Evolutionary conservation across 2,888 invertebrate genomes (phyloP).

Genomic region (Anthophora plumipes): DNA sequence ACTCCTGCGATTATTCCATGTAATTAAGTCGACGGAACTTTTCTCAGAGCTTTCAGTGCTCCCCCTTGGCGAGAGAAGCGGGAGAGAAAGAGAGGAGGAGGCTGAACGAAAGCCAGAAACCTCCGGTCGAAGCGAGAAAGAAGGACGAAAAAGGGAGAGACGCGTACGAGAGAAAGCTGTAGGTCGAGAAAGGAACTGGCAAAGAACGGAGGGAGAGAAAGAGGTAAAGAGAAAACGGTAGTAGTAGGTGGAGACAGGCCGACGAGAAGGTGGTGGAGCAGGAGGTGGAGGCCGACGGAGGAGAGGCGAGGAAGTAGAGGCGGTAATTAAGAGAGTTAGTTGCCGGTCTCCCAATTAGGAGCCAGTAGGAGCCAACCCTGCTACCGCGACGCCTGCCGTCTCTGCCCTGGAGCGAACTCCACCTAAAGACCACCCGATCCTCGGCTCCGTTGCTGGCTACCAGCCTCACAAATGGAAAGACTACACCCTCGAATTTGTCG

Average conservation of each 20-base stretch:
- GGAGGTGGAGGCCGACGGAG: conserved; percentile 62
- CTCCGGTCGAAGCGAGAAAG: conserved; percentile 35
- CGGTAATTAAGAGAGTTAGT: conserved; percentile 87
- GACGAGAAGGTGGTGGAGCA: conserved; percentile 63
- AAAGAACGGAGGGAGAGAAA: conserved; percentile 39
- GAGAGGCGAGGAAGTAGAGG: conserved; percentile 80
- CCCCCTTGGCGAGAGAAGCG: conserved; percentile 57
- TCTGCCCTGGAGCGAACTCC: conserved; percentile 77
- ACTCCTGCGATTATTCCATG: conserved; percentile 87
- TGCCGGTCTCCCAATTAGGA: conserved; percentile 84
- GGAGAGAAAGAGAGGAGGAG: conserved; percentile 13
- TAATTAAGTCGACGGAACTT: conserved; percentile 87
- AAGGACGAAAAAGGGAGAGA: conserved; percentile 46
- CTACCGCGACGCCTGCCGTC: conserved; percentile 74
- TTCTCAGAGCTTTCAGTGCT: conserved; percentile 82
- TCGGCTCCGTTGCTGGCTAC: conserved; percentile 62
- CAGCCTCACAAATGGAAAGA: conserved; percentile 62
- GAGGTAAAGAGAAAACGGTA: conserved; percentile 43
- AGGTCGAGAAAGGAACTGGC: conserved; percentile 31
- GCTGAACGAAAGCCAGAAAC: conserved; percentile 32
- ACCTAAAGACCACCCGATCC: conserved; percentile 77
- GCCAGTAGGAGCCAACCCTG: conserved; percentile 79
- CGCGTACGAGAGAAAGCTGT: conserved; percentile 52
- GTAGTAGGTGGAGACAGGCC: conserved; percentile 62
- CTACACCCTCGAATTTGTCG: conserved; percentile 52